Base-by-base conservation (phyloP, 2,113 vertebrate genomes). In the Protomyctophum bolini region DNA sequence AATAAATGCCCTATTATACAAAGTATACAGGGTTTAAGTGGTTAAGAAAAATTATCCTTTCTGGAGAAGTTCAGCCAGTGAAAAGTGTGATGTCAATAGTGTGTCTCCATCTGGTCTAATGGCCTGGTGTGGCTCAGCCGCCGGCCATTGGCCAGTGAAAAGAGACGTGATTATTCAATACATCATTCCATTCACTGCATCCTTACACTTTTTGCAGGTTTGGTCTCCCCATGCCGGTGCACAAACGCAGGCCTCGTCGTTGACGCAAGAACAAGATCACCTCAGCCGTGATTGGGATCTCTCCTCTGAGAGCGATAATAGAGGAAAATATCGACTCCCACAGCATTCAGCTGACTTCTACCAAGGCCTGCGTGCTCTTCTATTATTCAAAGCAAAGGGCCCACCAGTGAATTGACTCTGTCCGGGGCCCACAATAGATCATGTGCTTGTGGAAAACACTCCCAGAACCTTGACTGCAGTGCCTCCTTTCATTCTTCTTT, bases 281-380 rank as follows among this genome's bases (percentile, higher is more conserved):
- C 65, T 46, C 65, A 63, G 50, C 63, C 33, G 77, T 50, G 57
- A 72, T 84, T 15, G 15, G 9, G 70, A 56, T 66, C 49, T 49
- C 75, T 72, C n/a, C 66, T 56, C 58, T 75, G 54, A 63, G 45
- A 47, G 11, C 56, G 52, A 55, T 58, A 49, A 58, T 33, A 67
- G 7, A 58, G 63, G 64, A 51, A 8, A 58, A 81, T 78, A 74
- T 77, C 68, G 63, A 75, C 73, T 73, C 15, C 28, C 33, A 57
- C 54, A 71, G 68, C 74, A 58, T 68, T 70, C n/a, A 82, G 63
- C 70, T 12, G 76, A 68, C 66, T 76, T 75, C 48, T 64, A 72
- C 70, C 57, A 77, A 79, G 68, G 68, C 77, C 72, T 60, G 12
- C 77, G 68, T 60, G 12, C 58, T 72, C 57, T 70, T 88, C 72